Base-by-base conservation (phyloP, 2,797 vertebrate genomes). In the Lagodon rhomboides region DNA sequence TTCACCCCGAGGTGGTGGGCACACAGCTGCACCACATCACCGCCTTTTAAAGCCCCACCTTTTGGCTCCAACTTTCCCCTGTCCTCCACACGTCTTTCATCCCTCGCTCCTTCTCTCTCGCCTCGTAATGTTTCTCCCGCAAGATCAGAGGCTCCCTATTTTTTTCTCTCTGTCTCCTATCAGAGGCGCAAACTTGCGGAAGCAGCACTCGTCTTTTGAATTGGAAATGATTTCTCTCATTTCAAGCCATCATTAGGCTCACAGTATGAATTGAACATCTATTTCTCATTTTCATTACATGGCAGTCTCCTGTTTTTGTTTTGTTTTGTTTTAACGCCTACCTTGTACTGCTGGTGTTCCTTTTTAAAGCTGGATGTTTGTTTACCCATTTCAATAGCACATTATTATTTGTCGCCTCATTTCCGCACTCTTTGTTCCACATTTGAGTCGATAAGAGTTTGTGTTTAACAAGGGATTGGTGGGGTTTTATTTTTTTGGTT, bases 1-100 rank as follows among this genome's bases (percentile, higher is more conserved):
- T 68, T 75, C n/a, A 68, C 72, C 83, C 79, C n/a, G 54, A 79
- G 79, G 85, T 86, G 71, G 22, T 74, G 61, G 68, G 55, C 67
- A 75, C 46, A 74, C 56, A 88, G 66, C 76, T 79, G 54, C 65
- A 77, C 61, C 50, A 34, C 75, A 75, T 70, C 67, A 51, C 43
- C 72, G 46, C 38, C 69, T 77, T 69, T 81, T 66, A 51, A 66
- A 68, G 51, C 61, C 53, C 73, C 59, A 79, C 79, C 78, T 77
- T 82, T 77, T 77, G 62, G 58, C 77, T 68, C 66, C 53, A 27
- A 49, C 87, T 81, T 72, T 46, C 46, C 46, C 59, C 64, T 59
- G 58, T 78, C 66, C 53, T 41, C n/a, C 62, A 23, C 61, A 0
- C 41, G 41, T 68, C 68, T 87, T 87, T 86, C 67, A 85, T 87